Evolutionary conservation across 1,140 invertebrate genomes (phyloP), one percentile per base, ranked within the genome.

Genomic region (Drosophila nannoptera): DNA sequence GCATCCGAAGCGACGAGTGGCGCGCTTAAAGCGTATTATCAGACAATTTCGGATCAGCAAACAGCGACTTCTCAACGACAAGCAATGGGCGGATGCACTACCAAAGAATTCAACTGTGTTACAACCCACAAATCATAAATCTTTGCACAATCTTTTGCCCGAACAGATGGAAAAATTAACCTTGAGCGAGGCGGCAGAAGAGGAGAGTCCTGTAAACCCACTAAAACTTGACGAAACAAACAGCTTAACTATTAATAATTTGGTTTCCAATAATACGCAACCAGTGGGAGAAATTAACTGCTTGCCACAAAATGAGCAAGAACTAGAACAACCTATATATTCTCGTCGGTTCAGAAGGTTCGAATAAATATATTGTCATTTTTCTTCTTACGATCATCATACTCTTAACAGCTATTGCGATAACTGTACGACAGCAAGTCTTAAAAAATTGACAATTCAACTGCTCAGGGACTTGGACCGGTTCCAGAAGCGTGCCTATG

Each of bases 401-500:
- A 7, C 35, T 6, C 53, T 6, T 8, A 22, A 0, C 14, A 89
- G 88, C 50, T 89, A 89, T 59, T 89, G 88, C 43, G 82, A 89
- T 38, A 87, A 88, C 71, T 87, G 83, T 53, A 88, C 78, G 0
- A 75, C 77, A 2, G 12, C 69, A 4, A 53, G 62, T 0, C 70
- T 89, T 0, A 73, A 69, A 22, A 35, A 86, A 45, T 36, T 88
- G 8, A 62, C 64, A 7, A 74, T 62, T 14, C 53, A 78, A 16
- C 31, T 94, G 7, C 62, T 94, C 3, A 90, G 90, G 60, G 91
- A 92, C 66, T 82, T 94, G 9, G 89, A 92, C 58, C 84, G 90
- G 6, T 93, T 93, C 73, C 93, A 94, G 78, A 92, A 92, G 56
- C 89, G 92, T 7, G 89, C 92, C 16, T 92, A 91, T 77, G 90